Conservation (phyloP, 64 coral and sea anemone genomes). For the Montipora foliosa region DNA sequence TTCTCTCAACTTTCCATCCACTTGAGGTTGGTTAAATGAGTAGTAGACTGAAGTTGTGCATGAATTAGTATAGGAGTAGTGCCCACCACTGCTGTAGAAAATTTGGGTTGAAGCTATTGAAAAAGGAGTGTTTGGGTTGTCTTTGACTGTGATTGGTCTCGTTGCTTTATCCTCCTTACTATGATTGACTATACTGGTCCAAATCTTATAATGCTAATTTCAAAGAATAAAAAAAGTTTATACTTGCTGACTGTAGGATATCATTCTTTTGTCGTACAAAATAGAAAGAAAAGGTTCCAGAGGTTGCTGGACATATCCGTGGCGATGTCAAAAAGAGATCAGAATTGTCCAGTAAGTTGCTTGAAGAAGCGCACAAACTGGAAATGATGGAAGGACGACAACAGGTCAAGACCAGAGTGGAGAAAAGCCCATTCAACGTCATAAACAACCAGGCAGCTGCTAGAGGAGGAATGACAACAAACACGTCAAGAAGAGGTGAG, state of each 20-base stretch:
- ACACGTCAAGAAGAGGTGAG: slow-evolving; percentile 11
- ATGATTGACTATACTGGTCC: too few species aligned
- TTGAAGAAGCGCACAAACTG: slow-evolving; percentile 84
- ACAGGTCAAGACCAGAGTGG: slow-evolving; percentile 90
- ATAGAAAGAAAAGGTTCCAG: slow-evolving; percentile 91
- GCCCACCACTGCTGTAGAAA: too few species aligned
- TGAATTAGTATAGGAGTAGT: too few species aligned
- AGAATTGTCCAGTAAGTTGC: slow-evolving; percentile 83
- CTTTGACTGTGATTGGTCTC: too few species aligned
- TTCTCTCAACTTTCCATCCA: too few species aligned
- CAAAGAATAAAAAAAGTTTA: too few species aligned
- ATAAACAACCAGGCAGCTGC: slow-evolving; percentile 56
- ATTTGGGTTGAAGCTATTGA: too few species aligned
- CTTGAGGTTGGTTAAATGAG: too few species aligned
- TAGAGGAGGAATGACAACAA: not conserved
- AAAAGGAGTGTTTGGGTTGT: too few species aligned
- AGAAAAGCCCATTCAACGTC: slow-evolving; percentile 72
- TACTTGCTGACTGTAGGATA: not conserved
- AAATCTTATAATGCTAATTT: too few species aligned
- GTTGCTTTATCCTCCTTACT: too few species aligned
- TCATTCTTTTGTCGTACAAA: not conserved
- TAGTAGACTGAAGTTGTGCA: too few species aligned
- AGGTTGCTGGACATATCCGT: slow-evolving; percentile 66
- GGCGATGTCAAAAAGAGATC: slow-evolving; percentile 88
- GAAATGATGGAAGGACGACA: slow-evolving; percentile 90